These are phyloP conservation scores for Zoanthus gigantus DNA, from an alignment of 92 coral and sea anemone species.

Conservation along the genomic window DNA sequence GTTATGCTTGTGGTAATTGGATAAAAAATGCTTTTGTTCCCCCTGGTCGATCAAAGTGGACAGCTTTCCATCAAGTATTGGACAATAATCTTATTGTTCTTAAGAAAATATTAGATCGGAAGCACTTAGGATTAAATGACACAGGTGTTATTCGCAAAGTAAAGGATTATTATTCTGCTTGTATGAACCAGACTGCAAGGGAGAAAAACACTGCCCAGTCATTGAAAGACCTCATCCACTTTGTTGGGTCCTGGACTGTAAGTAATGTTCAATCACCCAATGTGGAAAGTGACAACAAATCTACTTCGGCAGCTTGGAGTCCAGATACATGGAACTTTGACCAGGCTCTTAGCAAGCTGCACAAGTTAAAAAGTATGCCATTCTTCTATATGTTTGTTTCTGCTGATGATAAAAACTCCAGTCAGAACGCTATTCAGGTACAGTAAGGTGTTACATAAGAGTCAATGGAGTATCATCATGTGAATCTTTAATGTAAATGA, in stretches of 20 bases:
- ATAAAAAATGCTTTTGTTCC: slow-evolving; percentile 74
- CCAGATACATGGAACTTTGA: slow-evolving; percentile 99
- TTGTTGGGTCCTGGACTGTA: slow-evolving; percentile 89
- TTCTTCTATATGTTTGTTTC: slow-evolving; percentile 98
- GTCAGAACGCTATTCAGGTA: slow-evolving; percentile 94
- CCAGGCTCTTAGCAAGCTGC: slow-evolving; percentile 92
- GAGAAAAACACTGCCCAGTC: slow-evolving; percentile 78
- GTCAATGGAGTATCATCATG: neutral
- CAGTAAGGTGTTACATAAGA: neutral
- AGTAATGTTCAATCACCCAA: slow-evolving; percentile 32
- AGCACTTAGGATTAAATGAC: slow-evolving; percentile 60
- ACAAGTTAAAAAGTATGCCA: slow-evolving; percentile 95
- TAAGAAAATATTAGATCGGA: slow-evolving; percentile 76
- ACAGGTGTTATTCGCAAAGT: slow-evolving; percentile 80
- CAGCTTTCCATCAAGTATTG: slow-evolving; percentile 87
- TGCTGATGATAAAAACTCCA: slow-evolving; percentile 94
- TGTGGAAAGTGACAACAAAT: slow-evolving; percentile 44
- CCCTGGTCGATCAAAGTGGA: slow-evolving; percentile 78
- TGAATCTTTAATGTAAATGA: neutral
- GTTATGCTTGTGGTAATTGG: slow-evolving; percentile 93
- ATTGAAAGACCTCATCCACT: slow-evolving; percentile 76
- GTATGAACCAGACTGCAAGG: slow-evolving; percentile 73
- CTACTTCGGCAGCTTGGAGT: slow-evolving; percentile 71
- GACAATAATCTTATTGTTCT: slow-evolving; percentile 79
- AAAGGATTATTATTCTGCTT: slow-evolving; percentile 77